phyloP scores from a whole-genome alignment of 1,140 invertebrate species.

The Agraylea sexmaculata region DNA sequence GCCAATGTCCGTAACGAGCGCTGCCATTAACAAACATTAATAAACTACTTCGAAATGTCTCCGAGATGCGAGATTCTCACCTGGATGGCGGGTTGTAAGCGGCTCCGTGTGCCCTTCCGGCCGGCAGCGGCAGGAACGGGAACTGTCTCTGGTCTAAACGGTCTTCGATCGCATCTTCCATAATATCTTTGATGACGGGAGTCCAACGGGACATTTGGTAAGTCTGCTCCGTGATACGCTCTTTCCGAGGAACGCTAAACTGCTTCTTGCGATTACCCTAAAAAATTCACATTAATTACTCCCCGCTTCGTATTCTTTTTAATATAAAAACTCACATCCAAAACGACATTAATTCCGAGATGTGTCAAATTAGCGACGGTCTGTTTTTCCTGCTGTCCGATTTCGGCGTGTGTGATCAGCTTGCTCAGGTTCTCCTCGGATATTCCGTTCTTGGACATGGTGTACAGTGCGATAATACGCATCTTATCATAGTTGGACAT shows the following conservation, averaged over 20 bases:
- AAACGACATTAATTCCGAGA: constrained; percentile 83
- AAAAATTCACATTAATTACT: no score
- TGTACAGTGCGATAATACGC: constrained; percentile 96
- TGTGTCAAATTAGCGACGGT: constrained; percentile 92
- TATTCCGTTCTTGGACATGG: constrained; percentile 97
- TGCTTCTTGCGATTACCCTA: constrained; percentile 75
- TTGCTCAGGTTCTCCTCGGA: constrained; percentile 97
- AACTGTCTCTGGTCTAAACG: constrained; percentile 94
- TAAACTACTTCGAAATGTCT: constrained; percentile 6
- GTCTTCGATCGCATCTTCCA: constrained; percentile 97
- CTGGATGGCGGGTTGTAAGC: constrained; percentile 88
- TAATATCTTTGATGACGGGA: constrained; percentile 87
- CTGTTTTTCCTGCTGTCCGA: constrained; percentile 82
- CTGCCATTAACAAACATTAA: constrained; percentile 41
- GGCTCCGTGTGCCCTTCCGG: constrained; percentile 76
- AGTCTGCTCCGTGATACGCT: constrained; percentile 93
- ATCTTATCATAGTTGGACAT: constrained; percentile 92
- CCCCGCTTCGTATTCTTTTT: no score
- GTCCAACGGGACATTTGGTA: constrained; percentile 99
- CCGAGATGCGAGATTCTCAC: constrained; percentile 33
- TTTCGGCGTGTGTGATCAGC: constrained; percentile 91
- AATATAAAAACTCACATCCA: constrained; percentile 66
- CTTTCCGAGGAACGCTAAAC: constrained; percentile 80
- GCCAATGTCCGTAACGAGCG: constrained; percentile 97
- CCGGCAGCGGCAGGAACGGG: constrained; percentile 92